These are phyloP conservation scores for Epinotia brunnichana DNA, from an alignment of 2,888 invertebrate species.

Conservation along the genomic window DNA sequence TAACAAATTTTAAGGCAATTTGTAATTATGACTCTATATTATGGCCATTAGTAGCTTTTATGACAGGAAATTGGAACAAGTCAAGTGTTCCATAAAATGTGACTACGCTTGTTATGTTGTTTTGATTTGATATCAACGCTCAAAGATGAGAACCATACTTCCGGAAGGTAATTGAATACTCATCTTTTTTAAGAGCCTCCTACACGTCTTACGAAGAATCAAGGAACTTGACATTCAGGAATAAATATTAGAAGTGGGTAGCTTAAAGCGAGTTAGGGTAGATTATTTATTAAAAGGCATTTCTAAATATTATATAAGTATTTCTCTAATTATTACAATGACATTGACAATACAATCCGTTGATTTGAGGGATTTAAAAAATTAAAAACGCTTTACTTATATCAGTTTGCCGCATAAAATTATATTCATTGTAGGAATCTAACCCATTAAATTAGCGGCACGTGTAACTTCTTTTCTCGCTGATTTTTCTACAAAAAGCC, in stretches of 20 bases:
- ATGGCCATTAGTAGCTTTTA: background rate
- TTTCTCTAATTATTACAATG: too few species aligned
- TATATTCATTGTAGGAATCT: background rate
- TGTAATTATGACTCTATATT: slow-evolving; percentile 17
- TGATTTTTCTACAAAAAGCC: background rate
- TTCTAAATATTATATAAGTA: too few species aligned
- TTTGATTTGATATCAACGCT: background rate
- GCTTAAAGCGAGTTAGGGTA: too few species aligned
- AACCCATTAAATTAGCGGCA: background rate
- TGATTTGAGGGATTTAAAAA: too few species aligned
- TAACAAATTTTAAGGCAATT: slow-evolving; percentile 14
- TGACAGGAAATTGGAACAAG: slow-evolving; percentile 4
- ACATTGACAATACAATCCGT: too few species aligned
- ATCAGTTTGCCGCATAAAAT: background rate
- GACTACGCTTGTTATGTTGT: background rate
- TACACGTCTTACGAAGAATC: background rate
- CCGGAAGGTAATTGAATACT: background rate
- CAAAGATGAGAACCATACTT: background rate
- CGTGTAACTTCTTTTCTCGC: background rate
- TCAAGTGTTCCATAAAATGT: slow-evolving; percentile 3
- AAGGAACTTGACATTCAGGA: background rate
- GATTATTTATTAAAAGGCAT: too few species aligned
- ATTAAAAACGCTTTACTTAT: too few species aligned
- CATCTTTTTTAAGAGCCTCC: background rate
- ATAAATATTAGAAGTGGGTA: background rate